A percentile compares a stretch with the other conserved stretches of the same genome.
Conservation (phyloP, 2,888 invertebrate species). For the Orthonychiurus folsomi region DNA sequence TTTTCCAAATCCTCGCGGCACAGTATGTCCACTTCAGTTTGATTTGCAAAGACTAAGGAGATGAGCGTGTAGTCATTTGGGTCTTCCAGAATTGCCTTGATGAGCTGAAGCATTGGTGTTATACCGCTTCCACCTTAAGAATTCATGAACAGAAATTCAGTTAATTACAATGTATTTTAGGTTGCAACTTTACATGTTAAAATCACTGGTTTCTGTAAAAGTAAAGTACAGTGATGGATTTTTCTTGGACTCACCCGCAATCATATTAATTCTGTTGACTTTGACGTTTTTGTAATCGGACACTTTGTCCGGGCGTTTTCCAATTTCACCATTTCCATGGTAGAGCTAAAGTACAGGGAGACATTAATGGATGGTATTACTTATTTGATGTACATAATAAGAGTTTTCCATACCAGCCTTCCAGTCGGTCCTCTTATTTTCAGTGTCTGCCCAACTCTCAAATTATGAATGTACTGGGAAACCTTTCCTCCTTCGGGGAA, state of each 20-base stretch:
- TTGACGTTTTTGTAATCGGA: slow-evolving; percentile 63
- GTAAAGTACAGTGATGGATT: too few relatives aligned
- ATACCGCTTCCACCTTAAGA: slow-evolving; percentile 76
- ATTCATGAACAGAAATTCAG: background rate
- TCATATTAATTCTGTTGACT: slow-evolving; percentile 76
- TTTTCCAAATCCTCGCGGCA: slow-evolving; percentile 76
- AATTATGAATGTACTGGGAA: slow-evolving; percentile 79
- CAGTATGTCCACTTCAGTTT: slow-evolving; percentile 89
- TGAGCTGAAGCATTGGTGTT: slow-evolving; percentile 91
- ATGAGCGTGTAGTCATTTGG: slow-evolving; percentile 67
- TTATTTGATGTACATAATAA: background rate
- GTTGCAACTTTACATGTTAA: too few relatives aligned
- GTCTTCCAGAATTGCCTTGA: slow-evolving; percentile 64
- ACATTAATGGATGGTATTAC: slow-evolving; percentile 40
- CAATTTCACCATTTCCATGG: slow-evolving; percentile 63
- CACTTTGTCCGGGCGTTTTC: slow-evolving; percentile 77
- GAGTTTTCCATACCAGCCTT: slow-evolving; percentile 8
- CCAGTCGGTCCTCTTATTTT: slow-evolving; percentile 93
- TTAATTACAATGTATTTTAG: too few relatives aligned
- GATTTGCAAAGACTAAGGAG: slow-evolving; percentile 86
- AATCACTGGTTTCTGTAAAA: too few relatives aligned
- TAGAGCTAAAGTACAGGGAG: background rate
- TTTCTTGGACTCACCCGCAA: slow-evolving; percentile 66
- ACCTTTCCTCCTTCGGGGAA: slow-evolving; percentile 97
- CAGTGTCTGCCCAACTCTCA: slow-evolving; percentile 83